A percentile compares a stretch with the other conserved stretches of the same genome.
Evolutionary conservation across 1,140 invertebrate genomes (phyloP).

Genomic region (Paraescarpia echinospica): DNA sequence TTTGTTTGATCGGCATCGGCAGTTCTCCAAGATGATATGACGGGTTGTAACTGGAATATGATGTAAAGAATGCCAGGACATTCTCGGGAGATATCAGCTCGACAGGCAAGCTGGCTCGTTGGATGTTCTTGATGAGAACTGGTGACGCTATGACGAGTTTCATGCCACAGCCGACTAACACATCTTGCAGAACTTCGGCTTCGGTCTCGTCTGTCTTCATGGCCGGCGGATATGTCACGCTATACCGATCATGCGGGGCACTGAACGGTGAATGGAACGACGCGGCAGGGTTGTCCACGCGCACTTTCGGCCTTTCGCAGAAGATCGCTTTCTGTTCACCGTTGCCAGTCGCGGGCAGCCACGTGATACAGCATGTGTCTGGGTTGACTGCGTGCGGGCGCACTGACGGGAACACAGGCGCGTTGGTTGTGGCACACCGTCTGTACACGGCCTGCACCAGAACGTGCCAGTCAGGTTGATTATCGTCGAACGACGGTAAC

Average conservation of each 20-base stretch:
- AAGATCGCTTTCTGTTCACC: slow-evolving; percentile 12
- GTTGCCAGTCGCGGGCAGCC: not conserved
- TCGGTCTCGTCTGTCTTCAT: slow-evolving; percentile 12
- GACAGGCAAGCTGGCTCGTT: not conserved
- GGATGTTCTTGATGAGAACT: not conserved
- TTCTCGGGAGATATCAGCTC: not conserved
- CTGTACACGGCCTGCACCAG: not conserved
- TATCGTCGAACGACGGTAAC: slow-evolving; percentile 31
- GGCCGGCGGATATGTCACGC: not conserved
- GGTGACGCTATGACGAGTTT: not conserved
- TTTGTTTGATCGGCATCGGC: not conserved
- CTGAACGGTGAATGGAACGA: too few species aligned
- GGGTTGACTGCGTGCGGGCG: slow-evolving; percentile 14
- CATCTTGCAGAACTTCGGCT: slow-evolving; percentile 10
- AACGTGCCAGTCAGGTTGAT: not conserved
- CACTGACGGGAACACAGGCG: slow-evolving; percentile 41
- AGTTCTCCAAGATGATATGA: not conserved
- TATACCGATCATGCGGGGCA: too few species aligned
- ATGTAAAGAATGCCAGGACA: not conserved
- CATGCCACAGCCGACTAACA: not conserved
- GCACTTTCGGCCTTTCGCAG: not conserved
- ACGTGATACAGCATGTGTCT: not conserved
- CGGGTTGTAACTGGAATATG: not conserved
- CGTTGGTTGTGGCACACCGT: slow-evolving; percentile 33
- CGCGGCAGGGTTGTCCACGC: not conserved